Conservation (phyloP, 2,888 invertebrate species). For the Lingula anatina region DNA sequence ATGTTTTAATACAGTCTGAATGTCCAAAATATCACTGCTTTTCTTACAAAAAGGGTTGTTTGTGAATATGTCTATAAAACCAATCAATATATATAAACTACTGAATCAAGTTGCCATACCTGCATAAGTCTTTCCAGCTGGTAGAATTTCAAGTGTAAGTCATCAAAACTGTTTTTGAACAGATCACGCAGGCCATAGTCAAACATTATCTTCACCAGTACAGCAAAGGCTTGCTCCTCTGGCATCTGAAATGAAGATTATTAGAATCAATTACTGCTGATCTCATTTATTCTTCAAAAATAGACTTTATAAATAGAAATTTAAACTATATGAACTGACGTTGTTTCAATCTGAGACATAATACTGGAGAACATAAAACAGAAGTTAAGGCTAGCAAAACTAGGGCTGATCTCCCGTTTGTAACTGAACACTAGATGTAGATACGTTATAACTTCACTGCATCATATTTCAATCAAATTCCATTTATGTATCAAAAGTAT, state of each 20-base stretch:
- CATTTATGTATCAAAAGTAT: too few species aligned
- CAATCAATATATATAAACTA: background rate
- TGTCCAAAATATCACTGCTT: too few species aligned
- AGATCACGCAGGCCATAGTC: slow-evolving; percentile 89
- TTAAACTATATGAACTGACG: background rate
- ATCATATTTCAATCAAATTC: too few species aligned
- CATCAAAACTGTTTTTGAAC: slow-evolving; percentile 95
- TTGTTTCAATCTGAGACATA: background rate
- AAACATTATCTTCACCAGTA: slow-evolving; percentile 94
- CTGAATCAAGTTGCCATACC: slow-evolving; percentile 53
- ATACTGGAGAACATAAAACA: too few species aligned
- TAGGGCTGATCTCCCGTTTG: too few species aligned
- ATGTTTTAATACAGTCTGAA: too few species aligned
- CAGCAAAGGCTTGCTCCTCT: slow-evolving; percentile 98
- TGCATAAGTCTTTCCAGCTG: slow-evolving; percentile 91
- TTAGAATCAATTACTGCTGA: slow-evolving; percentile 1
- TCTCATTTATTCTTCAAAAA: background rate
- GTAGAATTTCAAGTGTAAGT: slow-evolving; percentile 87
- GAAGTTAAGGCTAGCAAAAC: too few species aligned
- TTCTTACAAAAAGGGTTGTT: too few species aligned
- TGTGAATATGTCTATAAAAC: too few species aligned
- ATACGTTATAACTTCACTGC: too few species aligned
- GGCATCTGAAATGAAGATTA: slow-evolving; percentile 80
- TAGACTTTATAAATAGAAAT: too few species aligned
- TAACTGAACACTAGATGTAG: too few species aligned